phyloP scores from a whole-genome alignment of 2,113 vertebrate species.

The Cranoglanis bouderius region DNA sequence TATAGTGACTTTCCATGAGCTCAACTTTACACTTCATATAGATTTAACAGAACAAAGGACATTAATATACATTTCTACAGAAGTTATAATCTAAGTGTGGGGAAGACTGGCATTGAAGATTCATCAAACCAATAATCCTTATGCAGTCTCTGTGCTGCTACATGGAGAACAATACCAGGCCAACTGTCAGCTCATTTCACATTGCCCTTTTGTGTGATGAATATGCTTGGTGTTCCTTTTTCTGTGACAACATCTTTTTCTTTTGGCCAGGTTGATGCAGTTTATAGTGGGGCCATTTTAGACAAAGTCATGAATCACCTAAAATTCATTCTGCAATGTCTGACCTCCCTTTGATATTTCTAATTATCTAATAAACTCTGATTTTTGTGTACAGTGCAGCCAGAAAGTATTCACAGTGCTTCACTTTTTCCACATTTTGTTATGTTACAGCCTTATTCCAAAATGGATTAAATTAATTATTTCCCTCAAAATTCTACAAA shows the following conservation, averaged over 20 bases:
- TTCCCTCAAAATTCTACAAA: too few species aligned
- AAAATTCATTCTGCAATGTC: background rate
- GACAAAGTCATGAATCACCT: background rate
- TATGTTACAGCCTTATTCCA: too few species aligned
- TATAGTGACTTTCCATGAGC: too few species aligned
- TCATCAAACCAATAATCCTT: background rate
- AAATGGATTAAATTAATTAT: too few species aligned
- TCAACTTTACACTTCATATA: too few species aligned
- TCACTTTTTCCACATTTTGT: too few species aligned
- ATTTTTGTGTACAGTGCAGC: too few species aligned
- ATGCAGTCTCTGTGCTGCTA: background rate
- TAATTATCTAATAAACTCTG: background rate
- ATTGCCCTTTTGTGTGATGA: conserved; percentile 27
- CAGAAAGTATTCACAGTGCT: too few species aligned
- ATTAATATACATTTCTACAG: too few species aligned
- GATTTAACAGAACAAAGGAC: too few species aligned
- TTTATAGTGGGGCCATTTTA: background rate
- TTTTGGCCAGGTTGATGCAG: background rate
- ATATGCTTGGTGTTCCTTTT: background rate
- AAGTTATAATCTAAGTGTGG: too few species aligned
- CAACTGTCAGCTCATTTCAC: conserved; percentile 17
- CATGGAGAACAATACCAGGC: conserved; percentile 2
- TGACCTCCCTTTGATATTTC: background rate
- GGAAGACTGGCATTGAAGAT: background rate
- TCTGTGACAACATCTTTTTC: background rate